These are phyloP conservation scores for Stegodyphus dumicola DNA, from an alignment of 1,140 invertebrate genomes.

Conservation along the genomic window DNA sequence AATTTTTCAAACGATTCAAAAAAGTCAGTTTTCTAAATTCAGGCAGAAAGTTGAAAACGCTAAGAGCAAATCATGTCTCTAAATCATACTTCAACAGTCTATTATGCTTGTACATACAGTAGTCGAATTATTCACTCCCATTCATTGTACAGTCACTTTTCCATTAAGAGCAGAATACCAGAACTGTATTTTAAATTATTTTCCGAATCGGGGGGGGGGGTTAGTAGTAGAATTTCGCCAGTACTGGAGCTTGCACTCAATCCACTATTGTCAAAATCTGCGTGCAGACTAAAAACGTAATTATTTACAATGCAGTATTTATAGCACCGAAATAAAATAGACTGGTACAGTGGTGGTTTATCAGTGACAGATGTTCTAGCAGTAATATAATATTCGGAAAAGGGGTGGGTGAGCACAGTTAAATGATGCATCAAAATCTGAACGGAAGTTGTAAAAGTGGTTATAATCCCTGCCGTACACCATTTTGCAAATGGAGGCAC, in stretches of 20 bases:
- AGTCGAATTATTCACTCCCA: too few species aligned
- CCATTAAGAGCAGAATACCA: too few species aligned
- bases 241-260: background rate
- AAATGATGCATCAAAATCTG: conserved; percentile 57
- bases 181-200: too few species aligned
- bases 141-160: too few species aligned
- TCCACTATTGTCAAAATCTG: background rate
- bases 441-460: conserved; percentile 61
- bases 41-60: too few species aligned
- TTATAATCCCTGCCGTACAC: conserved; percentile 30
- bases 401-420: background rate
- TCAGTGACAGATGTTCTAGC: conserved; percentile 45
- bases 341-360: background rate
- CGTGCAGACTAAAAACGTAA: background rate
- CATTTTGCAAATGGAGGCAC: conserved; percentile 54
- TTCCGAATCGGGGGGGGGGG: too few species aligned
- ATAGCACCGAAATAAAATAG: background rate
- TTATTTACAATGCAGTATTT: background rate
- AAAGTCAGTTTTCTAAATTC: too few species aligned
- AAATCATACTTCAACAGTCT: too few species aligned
- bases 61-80: too few species aligned
- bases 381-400: conserved; percentile 32
- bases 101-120: too few species aligned
- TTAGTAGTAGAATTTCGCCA: too few species aligned
- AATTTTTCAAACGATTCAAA: too few species aligned